These are phyloP conservation scores for Rutpela maculata DNA, from an alignment of 2,888 invertebrate species.

Conservation along the genomic window DNA sequence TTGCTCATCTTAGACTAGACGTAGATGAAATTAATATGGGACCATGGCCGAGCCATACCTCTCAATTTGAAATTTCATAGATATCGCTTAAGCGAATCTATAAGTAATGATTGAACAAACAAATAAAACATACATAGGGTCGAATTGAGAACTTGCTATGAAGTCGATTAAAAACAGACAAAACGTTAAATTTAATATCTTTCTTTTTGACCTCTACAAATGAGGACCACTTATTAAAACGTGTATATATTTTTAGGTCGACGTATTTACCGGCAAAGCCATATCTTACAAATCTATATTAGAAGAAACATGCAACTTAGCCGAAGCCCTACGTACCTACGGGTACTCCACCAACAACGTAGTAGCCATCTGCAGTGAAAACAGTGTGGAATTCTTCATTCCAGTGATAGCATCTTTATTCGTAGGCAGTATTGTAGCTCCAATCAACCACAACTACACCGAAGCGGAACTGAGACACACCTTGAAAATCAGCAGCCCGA, in stretches of 20 bases:
- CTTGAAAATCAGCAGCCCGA: conserved; percentile 80
- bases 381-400: conserved; percentile 61
- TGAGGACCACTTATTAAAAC: too few relatives aligned
- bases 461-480: conserved; percentile 73
- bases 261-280: conserved; percentile 57
- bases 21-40: too few relatives aligned
- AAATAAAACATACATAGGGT: too few relatives aligned
- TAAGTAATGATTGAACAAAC: too few relatives aligned
- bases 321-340: conserved; percentile 56
- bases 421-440: conserved; percentile 60
- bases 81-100: too few relatives aligned
- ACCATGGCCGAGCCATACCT: too few relatives aligned
- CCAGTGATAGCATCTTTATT: conserved; percentile 63
- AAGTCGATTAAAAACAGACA: too few relatives aligned
- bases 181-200: too few relatives aligned
- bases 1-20: too few relatives aligned
- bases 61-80: too few relatives aligned
- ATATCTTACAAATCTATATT: conserved; percentile 60
- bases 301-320: conserved; percentile 58
- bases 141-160: too few relatives aligned
- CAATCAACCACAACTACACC: conserved; percentile 63
- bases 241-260: conserved; percentile 58
- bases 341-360: conserved; percentile 59
- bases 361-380: conserved; percentile 63
- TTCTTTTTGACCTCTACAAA: too few relatives aligned